These are phyloP conservation scores for Caloenas nicobarica DNA, from an alignment of 2,113 vertebrate species.

Conservation along the genomic window DNA sequence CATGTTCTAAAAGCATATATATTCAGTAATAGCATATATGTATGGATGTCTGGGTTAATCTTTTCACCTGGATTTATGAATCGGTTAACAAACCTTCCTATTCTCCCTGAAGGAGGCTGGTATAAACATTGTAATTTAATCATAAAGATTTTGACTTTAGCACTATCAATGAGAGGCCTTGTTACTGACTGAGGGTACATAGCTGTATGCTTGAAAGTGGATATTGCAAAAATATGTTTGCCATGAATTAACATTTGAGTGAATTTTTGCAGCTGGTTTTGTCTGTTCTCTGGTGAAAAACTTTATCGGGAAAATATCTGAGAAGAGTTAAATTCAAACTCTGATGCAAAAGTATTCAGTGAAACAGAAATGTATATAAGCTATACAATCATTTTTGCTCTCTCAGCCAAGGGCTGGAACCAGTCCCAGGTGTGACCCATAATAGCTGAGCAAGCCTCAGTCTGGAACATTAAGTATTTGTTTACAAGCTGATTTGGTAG, in stretches of 20 bases:
- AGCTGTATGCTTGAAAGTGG: neutral
- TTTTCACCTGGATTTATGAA: neutral
- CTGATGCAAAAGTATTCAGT: neutral
- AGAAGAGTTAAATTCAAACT: neutral
- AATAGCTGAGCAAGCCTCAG: slow-evolving; percentile 11
- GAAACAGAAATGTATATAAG: neutral
- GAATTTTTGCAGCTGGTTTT: neutral
- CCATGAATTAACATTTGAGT: neutral
- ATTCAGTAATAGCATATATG: neutral
- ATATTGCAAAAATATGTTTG: neutral
- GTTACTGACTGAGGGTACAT: neutral
- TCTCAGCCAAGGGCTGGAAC: neutral
- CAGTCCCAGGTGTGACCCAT: neutral
- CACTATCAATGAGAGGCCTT: neutral
- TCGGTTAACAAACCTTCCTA: neutral
- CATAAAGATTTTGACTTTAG: neutral
- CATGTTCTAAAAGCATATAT: neutral
- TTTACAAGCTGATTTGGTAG: neutral
- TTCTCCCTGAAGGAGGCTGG: neutral
- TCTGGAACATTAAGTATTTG: neutral
- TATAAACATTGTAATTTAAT: neutral
- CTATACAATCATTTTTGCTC: neutral
- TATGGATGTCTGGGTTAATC: neutral
- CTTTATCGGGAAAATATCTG: neutral
- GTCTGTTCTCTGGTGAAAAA: neutral